These are phyloP conservation scores for Dryobates pubescens DNA, from an alignment of 2,797 vertebrate genomes.

Conservation along the genomic window DNA sequence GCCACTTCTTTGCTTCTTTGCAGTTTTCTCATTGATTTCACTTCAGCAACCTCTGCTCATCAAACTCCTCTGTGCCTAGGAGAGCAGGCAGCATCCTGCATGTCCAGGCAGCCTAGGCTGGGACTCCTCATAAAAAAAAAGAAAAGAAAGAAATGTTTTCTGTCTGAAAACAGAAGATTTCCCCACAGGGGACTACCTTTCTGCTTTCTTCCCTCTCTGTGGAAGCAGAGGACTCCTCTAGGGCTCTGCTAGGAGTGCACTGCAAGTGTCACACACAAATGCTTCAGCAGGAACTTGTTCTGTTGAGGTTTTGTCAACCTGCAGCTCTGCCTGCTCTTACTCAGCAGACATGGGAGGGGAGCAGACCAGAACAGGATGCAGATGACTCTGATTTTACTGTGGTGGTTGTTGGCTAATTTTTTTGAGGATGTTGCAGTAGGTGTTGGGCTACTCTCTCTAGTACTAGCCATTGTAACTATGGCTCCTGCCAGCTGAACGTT, in stretches of 20 bases:
- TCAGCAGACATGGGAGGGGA: neutral
- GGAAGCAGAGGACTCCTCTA: neutral
- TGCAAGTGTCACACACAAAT: rapidly evolving
- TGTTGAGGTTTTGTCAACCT: neutral
- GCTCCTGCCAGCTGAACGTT: neutral
- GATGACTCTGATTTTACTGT: neutral
- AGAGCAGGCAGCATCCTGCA: neutral
- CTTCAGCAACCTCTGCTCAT: neutral
- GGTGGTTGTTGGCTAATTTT: neutral
- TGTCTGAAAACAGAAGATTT: neutral
- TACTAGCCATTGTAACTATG: neutral
- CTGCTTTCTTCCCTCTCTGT: neutral
- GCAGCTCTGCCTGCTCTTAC: neutral
- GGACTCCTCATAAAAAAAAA: neutral
- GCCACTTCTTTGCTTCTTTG: neutral
- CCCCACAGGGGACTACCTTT: neutral
- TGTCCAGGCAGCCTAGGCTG: neutral
- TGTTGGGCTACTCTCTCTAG: neutral
- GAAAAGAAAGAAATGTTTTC: neutral
- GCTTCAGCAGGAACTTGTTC: neutral
- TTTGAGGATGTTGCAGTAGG: neutral
- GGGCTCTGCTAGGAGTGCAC: neutral
- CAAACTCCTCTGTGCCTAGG: neutral
- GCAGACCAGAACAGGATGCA: neutral
- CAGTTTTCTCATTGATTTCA: neutral